Evolutionary conservation across 2,113 vertebrate species (phyloP).

Genomic region (Tetrao urogallus): DNA sequence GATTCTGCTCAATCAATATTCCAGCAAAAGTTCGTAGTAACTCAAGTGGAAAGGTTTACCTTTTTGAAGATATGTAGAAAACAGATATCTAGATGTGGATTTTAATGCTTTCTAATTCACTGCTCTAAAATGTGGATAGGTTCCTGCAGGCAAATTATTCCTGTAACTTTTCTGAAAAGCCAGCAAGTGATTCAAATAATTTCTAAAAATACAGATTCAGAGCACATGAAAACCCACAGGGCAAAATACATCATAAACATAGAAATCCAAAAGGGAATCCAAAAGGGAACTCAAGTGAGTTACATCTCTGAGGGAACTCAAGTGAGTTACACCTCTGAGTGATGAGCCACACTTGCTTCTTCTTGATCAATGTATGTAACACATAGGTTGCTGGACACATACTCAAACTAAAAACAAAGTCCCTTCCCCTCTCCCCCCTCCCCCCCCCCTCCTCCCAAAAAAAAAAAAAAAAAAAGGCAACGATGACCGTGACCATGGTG

Average conservation of each 20-base stretch:
- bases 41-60: not conserved
- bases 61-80: not conserved
- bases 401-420: no score
- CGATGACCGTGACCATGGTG: no score
- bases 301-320: accelerated
- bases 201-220: not conserved
- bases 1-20: not conserved
- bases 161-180: not conserved
- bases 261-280: not conserved
- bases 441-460: no score
- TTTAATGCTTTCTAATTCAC: not conserved
- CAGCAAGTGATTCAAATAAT: not conserved
- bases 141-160: not conserved
- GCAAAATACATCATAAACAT: not conserved
- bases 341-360: not conserved
- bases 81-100: not conserved
- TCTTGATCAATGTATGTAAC: not conserved
- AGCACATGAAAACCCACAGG: not conserved
- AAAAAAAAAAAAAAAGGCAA: not conserved
- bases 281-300: no score
- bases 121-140: not conserved
- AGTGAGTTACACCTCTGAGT: not conserved
- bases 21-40: not conserved
- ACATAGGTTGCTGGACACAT: accelerated
- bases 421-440: no score